Evolutionary conservation across 2,797 vertebrate genomes (phyloP).

Genomic region (Remorina albescens): DNA sequence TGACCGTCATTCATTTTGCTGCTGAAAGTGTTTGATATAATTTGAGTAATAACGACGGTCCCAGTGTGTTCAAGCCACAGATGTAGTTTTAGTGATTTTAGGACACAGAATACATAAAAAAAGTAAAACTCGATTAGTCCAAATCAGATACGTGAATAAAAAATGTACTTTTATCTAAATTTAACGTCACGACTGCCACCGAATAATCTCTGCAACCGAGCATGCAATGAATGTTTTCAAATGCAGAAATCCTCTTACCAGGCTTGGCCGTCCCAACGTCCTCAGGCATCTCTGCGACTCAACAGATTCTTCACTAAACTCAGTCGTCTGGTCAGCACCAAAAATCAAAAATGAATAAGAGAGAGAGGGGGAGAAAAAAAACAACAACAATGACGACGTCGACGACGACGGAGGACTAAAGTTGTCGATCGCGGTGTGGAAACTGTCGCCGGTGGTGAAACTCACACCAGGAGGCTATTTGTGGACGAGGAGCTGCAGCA

Average conservation of each 20-base stretch:
- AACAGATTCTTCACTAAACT: not conserved
- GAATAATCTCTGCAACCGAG: not conserved
- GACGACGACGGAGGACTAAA: not conserved
- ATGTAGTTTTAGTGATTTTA: not conserved
- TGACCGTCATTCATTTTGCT: slow-evolving; percentile 15
- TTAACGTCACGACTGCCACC: not conserved
- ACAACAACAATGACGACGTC: too few species aligned
- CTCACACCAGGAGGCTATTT: not conserved
- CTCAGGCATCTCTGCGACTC: slow-evolving; percentile 71
- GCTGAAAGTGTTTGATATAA: too few species aligned
- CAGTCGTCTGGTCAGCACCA: not conserved
- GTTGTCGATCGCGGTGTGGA: not conserved
- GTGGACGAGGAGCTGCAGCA: not conserved
- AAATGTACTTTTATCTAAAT: too few species aligned
- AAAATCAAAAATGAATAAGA: not conserved
- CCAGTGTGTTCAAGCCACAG: not conserved
- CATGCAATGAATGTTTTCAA: not conserved
- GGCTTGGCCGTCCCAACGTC: slow-evolving; percentile 81
- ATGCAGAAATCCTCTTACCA: slow-evolving; percentile 71
- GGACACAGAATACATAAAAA: too few species aligned
- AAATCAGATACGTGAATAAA: too few species aligned
- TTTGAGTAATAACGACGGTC: too few species aligned
- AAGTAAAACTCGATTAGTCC: too few species aligned
- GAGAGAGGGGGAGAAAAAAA: too few species aligned
- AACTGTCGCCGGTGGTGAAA: not conserved